A percentile compares a stretch with the other conserved stretches of the same genome.
Evolutionary conservation across 2,888 invertebrate species (phyloP).

Genomic region (Andrena bucephala): DNA sequence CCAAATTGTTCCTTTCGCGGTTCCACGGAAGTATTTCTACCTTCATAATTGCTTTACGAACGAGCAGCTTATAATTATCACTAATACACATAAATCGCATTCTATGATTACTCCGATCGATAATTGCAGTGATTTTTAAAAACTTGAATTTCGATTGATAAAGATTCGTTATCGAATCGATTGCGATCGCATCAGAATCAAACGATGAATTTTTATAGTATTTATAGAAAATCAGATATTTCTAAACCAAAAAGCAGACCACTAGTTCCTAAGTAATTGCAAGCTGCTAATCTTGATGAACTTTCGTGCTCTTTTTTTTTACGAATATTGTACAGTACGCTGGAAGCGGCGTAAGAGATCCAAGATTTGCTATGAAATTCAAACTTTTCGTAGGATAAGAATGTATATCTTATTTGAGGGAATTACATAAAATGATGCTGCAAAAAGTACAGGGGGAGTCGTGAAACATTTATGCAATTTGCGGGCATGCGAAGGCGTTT

Average conservation of each 20-base stretch:
- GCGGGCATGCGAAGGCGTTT: not conserved
- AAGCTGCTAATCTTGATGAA: constrained; percentile 7
- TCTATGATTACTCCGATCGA: not conserved
- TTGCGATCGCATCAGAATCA: not conserved
- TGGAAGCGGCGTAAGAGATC: not conserved
- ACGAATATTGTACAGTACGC: not conserved
- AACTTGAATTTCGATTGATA: not conserved
- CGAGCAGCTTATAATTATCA: constrained; percentile 7
- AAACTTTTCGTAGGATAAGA: not conserved
- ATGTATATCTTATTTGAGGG: constrained; percentile 1
- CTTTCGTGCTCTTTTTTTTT: constrained; percentile 4
- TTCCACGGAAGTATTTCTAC: constrained; percentile 23
- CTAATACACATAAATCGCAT: constrained; percentile 23
- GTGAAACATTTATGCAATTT: not conserved
- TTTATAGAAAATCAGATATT: constrained; percentile 13
- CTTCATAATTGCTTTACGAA: constrained; percentile 1
- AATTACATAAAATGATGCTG: not conserved
- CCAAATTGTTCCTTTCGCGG: constrained; percentile 5
- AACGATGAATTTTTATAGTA: constrained; percentile 12
- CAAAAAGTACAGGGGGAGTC: not conserved
- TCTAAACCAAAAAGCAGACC: not conserved
- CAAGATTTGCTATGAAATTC: constrained; percentile 9
- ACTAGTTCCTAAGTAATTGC: constrained; percentile 19
- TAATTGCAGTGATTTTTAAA: constrained; percentile 2
- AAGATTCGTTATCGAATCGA: not conserved